Conservation (phyloP, 2,797 vertebrate genomes). For the Prunella strophiata region DNA sequence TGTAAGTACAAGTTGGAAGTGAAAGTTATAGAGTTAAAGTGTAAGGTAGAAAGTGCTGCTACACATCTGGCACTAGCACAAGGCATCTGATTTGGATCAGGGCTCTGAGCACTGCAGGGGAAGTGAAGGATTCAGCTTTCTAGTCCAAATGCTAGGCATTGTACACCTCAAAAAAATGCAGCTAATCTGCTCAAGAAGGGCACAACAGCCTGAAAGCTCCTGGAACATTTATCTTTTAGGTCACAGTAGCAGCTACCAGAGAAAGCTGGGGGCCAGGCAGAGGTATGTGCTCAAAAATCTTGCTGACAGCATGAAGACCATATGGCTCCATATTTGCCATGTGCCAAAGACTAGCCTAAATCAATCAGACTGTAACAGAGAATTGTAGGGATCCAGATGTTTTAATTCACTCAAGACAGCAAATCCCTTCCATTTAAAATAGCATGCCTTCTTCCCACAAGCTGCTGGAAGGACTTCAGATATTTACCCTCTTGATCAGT, state of each 20-base stretch:
- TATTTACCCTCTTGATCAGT: background rate
- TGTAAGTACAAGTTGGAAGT: background rate
- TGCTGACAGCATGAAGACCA: conserved; percentile 9
- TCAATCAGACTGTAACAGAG: conserved; percentile 16
- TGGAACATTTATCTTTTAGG: background rate
- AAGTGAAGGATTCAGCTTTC: background rate
- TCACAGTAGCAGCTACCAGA: conserved; percentile 9
- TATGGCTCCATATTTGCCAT: background rate
- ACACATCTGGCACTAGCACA: background rate
- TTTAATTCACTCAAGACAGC: conserved; percentile 48
- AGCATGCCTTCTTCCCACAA: background rate
- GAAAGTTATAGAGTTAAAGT: background rate
- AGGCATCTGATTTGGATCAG: background rate
- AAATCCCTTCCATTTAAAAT: conserved; percentile 34
- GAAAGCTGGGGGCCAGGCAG: background rate
- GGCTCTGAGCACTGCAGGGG: background rate
- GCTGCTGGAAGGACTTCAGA: conserved; percentile 48
- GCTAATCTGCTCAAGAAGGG: background rate
- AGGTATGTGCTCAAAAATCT: conserved; percentile 5
- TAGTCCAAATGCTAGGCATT: background rate
- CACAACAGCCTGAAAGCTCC: background rate
- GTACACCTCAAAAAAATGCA: background rate
- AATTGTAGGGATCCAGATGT: conserved; percentile 43
- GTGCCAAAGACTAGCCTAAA: background rate
- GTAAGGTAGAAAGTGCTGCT: background rate